Evolutionary conservation across 2,888 invertebrate species (phyloP).

Genomic region (Sericinus montela): DNA sequence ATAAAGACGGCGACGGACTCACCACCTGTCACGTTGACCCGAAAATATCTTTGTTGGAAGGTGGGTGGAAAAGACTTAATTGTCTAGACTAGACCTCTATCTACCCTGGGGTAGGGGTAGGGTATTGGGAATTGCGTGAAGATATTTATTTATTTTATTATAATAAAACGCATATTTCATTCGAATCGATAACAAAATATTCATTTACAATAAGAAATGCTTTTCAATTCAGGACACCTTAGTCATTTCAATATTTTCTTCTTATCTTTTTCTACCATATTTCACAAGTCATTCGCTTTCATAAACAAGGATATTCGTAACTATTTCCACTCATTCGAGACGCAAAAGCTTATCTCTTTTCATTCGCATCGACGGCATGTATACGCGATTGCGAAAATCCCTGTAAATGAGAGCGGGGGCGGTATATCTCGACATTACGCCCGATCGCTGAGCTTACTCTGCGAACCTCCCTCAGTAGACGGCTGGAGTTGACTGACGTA

Average conservation of each 20-base stretch:
- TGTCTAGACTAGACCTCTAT: too few relatives aligned
- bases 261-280: background rate
- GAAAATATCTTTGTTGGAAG: too few relatives aligned
- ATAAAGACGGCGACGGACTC: too few relatives aligned
- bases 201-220: too few relatives aligned
- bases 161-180: too few relatives aligned
- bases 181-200: too few relatives aligned
- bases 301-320: conserved; percentile 11
- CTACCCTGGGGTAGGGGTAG: too few relatives aligned
- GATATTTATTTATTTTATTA: too few relatives aligned
- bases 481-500: conserved; percentile 6
- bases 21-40: too few relatives aligned
- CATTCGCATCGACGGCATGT: background rate
- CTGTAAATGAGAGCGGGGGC: conserved; percentile 5
- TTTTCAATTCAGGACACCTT: too few relatives aligned
- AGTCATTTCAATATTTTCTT: background rate
- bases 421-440: background rate
- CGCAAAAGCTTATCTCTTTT: conserved; percentile 9
- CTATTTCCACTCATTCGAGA: conserved; percentile 8
- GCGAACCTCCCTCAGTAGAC: conserved; percentile 16
- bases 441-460: conserved; percentile 1
- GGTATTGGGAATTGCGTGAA: too few relatives aligned
- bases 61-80: too few relatives aligned
- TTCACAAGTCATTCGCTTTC: conserved; percentile 8
- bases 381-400: conserved; percentile 8